These are phyloP conservation scores for Andrena fulva DNA, from an alignment of 2,888 invertebrate species.

Conservation along the genomic window DNA sequence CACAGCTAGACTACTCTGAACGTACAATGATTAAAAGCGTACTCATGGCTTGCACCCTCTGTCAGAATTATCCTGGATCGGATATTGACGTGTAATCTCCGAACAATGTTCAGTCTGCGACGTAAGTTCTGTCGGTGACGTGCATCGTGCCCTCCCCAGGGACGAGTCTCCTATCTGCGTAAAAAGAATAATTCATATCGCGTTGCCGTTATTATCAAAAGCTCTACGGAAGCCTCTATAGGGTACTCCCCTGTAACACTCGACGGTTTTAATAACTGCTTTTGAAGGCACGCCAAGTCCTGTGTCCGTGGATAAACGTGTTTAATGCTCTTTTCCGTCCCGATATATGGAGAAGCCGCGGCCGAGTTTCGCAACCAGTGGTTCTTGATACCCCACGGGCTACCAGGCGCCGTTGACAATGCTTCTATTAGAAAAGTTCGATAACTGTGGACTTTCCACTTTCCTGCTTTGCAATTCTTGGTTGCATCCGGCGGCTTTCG, in stretches of 20 bases:
- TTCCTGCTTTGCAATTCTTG: background rate
- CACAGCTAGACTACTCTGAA: slow-evolving; percentile 49
- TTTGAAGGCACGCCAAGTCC: slow-evolving; percentile 28
- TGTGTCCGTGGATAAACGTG: slow-evolving; percentile 28
- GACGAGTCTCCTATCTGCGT: background rate
- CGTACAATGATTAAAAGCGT: slow-evolving; percentile 55
- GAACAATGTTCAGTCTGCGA: background rate
- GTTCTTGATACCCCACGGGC: background rate
- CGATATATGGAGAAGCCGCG: slow-evolving; percentile 7
- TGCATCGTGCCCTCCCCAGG: background rate
- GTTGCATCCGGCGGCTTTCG: background rate
- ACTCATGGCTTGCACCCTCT: slow-evolving; percentile 49
- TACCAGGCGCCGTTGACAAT: background rate
- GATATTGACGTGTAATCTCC: slow-evolving; percentile 61
- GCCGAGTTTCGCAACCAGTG: background rate
- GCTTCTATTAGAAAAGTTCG: slow-evolving; percentile 6
- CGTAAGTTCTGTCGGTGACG: background rate
- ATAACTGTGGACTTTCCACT: background rate
- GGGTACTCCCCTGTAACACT: background rate
- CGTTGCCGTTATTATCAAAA: slow-evolving; percentile 19
- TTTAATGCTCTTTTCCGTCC: slow-evolving; percentile 31
- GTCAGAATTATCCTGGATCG: slow-evolving; percentile 15
- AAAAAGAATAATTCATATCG: slow-evolving; percentile 53
- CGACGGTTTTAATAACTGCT: slow-evolving; percentile 28
- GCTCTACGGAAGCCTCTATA: background rate